A percentile compares a stretch with the other conserved stretches of the same genome.
Evolutionary conservation across 2,888 invertebrate genomes (phyloP).

Genomic region (Drosophila niveifrons): DNA sequence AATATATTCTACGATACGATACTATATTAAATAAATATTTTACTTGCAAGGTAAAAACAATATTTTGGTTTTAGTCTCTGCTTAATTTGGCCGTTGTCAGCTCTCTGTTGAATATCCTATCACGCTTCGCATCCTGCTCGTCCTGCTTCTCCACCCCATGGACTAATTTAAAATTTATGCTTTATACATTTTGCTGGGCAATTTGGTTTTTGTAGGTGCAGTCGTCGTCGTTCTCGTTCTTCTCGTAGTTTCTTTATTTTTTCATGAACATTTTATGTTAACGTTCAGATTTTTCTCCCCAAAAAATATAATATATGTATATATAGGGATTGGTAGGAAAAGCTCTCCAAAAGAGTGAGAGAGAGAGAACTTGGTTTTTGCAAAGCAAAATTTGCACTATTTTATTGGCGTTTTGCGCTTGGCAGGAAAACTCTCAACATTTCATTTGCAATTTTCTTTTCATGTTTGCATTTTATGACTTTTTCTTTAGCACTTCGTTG

Average conservation of each 20-base stretch:
- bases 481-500: conserved; percentile 67
- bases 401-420: conserved; percentile 57
- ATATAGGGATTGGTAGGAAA: not conserved
- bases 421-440: conserved; percentile 57
- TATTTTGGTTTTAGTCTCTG: conserved; percentile 77
- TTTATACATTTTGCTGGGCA: conserved; percentile 55
- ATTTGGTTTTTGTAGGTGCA: conserved; percentile 48
- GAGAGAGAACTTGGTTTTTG: conserved; percentile 7
- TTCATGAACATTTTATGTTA: conserved; percentile 40
- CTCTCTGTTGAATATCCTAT: conserved; percentile 24
- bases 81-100: conserved; percentile 58
- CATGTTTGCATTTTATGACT: conserved; percentile 73
- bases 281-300: conserved; percentile 17
- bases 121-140: not conserved
- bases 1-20: conserved; percentile 57
- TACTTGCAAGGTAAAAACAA: conserved; percentile 79
- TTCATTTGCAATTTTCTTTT: conserved; percentile 77
- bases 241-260: conserved; percentile 26
- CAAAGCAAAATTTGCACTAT: conserved; percentile 26
- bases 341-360: not conserved
- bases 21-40: conserved; percentile 81
- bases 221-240: conserved; percentile 17
- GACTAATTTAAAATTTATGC: conserved; percentile 74
- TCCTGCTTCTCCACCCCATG: conserved; percentile 31
- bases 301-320: not conserved